Evolutionary conservation across 2,888 invertebrate species (phyloP), one percentile per base, ranked within the genome.

Genomic region (Priapulus caudatus): DNA sequence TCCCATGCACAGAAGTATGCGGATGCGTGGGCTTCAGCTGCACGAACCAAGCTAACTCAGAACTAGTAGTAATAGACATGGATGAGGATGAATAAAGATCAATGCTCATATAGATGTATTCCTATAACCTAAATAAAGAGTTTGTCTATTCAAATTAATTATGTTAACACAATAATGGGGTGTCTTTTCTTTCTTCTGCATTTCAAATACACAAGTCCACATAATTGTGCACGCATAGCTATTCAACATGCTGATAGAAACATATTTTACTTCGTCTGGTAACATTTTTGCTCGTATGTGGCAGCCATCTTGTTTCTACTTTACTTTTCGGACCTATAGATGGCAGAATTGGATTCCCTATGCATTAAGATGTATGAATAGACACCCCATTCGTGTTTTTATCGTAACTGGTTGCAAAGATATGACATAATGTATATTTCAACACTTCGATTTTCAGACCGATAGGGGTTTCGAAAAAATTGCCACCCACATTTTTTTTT

Each of bases 1-100:
- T 33, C 33, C 33, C 33, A 33, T 33, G 33, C n/a, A 33, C 33
- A 33, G 33, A 33, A 33, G 33, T 33, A 10, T 33, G 33, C n/a
- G 33, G 33, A 33, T 33, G 33, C n/a, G 5, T 5, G 33, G 33
- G 5, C n/a, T 33, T 33, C 33, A 33, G 10, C n/a, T 33, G 33
- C 33, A 33, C 10, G 10, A 33, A 33, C 33, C 10, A 33, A 33
- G n/a, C n/a, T 10, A 33, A n/a, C n/a, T n/a, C n/a, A n/a, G n/a
- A 33, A 33, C 33, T 33, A 33, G n/a, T n/a, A n/a, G n/a, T 33
- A 33, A 33, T 10, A 10, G 33, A 33, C 10, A n/a, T 10, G 33
- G 10, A n/a, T 33, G 33, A 33, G n/a, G 33, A 33, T n/a, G 33
- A 33, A 10, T 33, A n/a, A 33, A n/a, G n/a, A n/a, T n/a, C n/a